Evolutionary conservation across 1,140 invertebrate genomes (phyloP).

Genomic region (Lepidurus couesii): DNA sequence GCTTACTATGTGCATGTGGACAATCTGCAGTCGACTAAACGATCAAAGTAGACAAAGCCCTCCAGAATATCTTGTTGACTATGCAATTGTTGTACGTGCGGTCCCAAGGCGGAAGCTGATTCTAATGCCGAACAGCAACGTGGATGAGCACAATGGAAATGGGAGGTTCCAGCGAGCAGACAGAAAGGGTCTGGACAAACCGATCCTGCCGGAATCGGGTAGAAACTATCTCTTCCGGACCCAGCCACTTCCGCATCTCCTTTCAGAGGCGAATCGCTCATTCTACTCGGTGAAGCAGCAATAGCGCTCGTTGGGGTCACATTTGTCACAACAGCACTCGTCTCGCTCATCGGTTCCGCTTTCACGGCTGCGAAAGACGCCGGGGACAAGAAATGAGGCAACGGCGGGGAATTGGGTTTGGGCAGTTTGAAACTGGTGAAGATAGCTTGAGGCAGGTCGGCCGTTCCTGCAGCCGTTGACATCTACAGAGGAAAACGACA

Average conservation of each 20-base stretch:
- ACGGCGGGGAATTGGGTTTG: conserved; percentile 49
- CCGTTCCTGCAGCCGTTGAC: conserved; percentile 50
- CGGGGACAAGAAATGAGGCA: conserved; percentile 34
- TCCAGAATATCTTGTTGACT: conserved; percentile 45
- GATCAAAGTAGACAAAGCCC: conserved; percentile 60
- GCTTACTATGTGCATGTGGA: conserved; percentile 53
- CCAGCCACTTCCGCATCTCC: conserved; percentile 34
- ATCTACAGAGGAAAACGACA: conserved; percentile 35
- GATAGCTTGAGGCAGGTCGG: conserved; percentile 75
- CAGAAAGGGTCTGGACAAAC: conserved; percentile 61
- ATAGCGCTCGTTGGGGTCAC: background rate
- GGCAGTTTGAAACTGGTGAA: conserved; percentile 89
- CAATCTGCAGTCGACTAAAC: conserved; percentile 67
- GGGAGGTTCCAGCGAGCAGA: conserved; percentile 54
- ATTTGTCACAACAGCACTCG: conserved; percentile 20
- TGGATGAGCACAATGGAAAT: conserved; percentile 67
- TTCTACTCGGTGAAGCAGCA: conserved; percentile 31
- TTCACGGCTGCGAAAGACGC: conserved; percentile 33
- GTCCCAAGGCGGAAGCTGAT: conserved; percentile 38
- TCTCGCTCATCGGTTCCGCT: conserved; percentile 23
- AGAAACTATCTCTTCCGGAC: conserved; percentile 23
- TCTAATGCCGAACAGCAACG: conserved; percentile 50
- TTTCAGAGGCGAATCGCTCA: conserved; percentile 35
- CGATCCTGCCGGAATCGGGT: conserved; percentile 46
- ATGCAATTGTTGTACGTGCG: conserved; percentile 52